Evolutionary conservation across 37 sponge, comb jelly and placozoan genomes (phyloP).

Genomic region (Chondrosia reniformis): DNA sequence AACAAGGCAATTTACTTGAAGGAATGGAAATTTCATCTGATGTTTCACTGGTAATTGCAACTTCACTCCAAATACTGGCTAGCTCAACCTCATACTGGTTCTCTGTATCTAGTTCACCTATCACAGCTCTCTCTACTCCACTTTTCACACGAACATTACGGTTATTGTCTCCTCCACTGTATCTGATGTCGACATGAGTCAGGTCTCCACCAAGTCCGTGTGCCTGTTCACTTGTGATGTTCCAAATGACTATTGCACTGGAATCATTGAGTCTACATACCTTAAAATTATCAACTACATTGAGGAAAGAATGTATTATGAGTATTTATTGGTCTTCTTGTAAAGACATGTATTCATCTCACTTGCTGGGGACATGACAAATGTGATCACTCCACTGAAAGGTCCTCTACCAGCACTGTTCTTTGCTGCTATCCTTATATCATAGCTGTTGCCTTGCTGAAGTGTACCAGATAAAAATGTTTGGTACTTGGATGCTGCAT

Average conservation of each 20-base stretch:
- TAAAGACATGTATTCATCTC: not conserved
- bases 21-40: too few relatives aligned
- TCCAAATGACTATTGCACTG: not conserved
- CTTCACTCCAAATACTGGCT: not conserved
- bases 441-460: not conserved
- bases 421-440: not conserved
- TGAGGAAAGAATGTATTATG: not conserved
- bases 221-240: not conserved
- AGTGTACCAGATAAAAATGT: not conserved
- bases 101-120: not conserved
- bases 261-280: not conserved
- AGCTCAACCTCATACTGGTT: not conserved
- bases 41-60: not conserved
- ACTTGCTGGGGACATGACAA: not conserved
- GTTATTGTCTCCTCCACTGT: not conserved
- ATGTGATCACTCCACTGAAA: not conserved
- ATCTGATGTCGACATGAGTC: not conserved
- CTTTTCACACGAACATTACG: too few relatives aligned
- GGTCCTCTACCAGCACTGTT: not conserved
- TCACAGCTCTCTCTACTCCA: not conserved
- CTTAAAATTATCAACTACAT: not conserved
- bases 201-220: conserved; percentile 4
- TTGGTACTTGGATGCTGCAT: not conserved
- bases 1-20: too few relatives aligned
- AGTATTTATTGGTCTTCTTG: not conserved